These are phyloP conservation scores for Dicyrtoma fusca DNA, from an alignment of 2,888 invertebrate genomes.

Conservation along the genomic window DNA sequence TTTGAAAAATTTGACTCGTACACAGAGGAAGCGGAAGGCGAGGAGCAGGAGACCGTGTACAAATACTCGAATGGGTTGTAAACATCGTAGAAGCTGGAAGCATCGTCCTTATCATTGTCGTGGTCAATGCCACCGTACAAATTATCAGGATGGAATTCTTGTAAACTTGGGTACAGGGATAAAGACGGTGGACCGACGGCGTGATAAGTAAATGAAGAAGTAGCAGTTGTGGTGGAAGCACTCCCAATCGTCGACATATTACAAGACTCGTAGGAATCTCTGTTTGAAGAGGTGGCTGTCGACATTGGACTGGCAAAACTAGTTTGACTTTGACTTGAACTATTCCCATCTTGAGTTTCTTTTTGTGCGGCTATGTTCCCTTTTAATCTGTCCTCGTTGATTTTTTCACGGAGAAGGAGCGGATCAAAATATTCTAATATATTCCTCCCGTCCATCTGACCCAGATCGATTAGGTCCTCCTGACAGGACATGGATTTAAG, in stretches of 20 bases:
- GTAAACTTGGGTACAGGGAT: slow-evolving; percentile 48
- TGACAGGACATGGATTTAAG: slow-evolving; percentile 34
- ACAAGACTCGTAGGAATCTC: no score
- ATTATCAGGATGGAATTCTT: slow-evolving; percentile 34
- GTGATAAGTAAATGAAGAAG: slow-evolving; percentile 27
- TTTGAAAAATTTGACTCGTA: slow-evolving; percentile 36
- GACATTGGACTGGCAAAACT: background rate
- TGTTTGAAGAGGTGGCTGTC: background rate
- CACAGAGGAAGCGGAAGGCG: slow-evolving; percentile 43
- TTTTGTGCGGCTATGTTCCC: no score
- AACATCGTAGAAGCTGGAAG: slow-evolving; percentile 72
- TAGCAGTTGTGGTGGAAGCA: background rate
- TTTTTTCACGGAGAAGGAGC: slow-evolving; percentile 65
- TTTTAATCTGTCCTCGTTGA: background rate
- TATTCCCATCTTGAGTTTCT: background rate
- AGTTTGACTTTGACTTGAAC: background rate
- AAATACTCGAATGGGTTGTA: slow-evolving; percentile 80
- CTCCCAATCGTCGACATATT: no score
- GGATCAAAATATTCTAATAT: slow-evolving; percentile 89
- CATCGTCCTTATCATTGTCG: slow-evolving; percentile 60
- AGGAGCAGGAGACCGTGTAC: slow-evolving; percentile 62
- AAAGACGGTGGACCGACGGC: slow-evolving; percentile 20
- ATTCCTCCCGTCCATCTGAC: slow-evolving; percentile 66
- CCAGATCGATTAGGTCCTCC: slow-evolving; percentile 56
- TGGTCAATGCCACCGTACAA: slow-evolving; percentile 31